A percentile compares a stretch with the other conserved stretches of the same genome.
Evolutionary conservation across 2,888 invertebrate genomes (phyloP).

Genomic region (Ectemnius lituratus): DNA sequence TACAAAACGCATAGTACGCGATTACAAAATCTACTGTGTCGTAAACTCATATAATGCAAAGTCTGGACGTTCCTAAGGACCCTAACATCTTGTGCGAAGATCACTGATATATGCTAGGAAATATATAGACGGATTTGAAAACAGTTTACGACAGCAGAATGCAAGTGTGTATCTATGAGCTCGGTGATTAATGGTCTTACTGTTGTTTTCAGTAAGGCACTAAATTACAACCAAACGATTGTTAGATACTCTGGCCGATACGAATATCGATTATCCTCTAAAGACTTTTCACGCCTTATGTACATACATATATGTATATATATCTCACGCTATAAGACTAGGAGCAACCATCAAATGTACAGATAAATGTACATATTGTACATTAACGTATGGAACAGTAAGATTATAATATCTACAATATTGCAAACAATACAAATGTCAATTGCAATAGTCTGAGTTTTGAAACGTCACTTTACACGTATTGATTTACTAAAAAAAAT

Average conservation of each 20-base stretch:
- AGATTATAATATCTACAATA: not conserved
- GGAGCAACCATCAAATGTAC: too few relatives aligned
- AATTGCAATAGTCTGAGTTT: slow-evolving; percentile 3
- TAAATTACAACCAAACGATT: not conserved
- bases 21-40: slow-evolving; percentile 30
- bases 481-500: too few relatives aligned
- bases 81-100: slow-evolving; percentile 38
- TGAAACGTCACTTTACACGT: not conserved
- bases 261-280: not conserved
- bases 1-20: slow-evolving; percentile 41
- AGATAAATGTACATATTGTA: slow-evolving; percentile 7
- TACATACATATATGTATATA: not conserved
- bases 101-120: not conserved
- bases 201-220: not conserved
- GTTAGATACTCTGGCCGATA: too few relatives aligned
- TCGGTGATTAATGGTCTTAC: slow-evolving; percentile 14
- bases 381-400: slow-evolving; percentile 6
- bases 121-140: slow-evolving; percentile 12
- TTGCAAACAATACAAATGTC: not conserved
- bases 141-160: slow-evolving; percentile 20
- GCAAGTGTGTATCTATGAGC: slow-evolving; percentile 11
- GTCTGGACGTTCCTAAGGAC: slow-evolving; percentile 27
- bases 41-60: slow-evolving; percentile 32
- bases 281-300: not conserved
- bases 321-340: too few relatives aligned